These are phyloP conservation scores for Dryobotodes eremita DNA, from an alignment of 2,888 invertebrate genomes.

Conservation along the genomic window DNA sequence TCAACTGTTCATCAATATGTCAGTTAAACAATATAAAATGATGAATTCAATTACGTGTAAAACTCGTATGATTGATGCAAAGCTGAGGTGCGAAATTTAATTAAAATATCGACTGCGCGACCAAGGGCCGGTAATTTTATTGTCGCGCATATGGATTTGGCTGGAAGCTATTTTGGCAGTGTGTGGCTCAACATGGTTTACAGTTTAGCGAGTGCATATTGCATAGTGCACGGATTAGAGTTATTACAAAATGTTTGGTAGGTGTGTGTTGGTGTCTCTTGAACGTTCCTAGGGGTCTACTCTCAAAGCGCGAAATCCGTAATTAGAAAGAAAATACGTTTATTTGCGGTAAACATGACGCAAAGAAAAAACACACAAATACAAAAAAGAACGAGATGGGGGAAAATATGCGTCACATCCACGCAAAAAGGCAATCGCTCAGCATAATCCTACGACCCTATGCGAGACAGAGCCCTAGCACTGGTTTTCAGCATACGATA, in stretches of 20 bases:
- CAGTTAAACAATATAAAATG: constrained; percentile 77
- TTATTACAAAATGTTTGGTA: not conserved
- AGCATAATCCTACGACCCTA: no score
- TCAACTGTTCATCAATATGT: constrained; percentile 77
- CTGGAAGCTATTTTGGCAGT: not conserved
- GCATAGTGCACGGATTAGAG: no score
- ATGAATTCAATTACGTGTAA: constrained; percentile 80
- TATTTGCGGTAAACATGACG: no score
- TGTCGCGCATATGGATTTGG: not conserved
- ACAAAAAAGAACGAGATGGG: no score
- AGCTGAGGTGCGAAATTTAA: constrained; percentile 72
- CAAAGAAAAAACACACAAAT: no score
- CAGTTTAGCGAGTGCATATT: not conserved
- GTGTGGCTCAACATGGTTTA: not conserved
- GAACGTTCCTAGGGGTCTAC: not conserved
- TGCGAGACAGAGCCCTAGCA: no score
- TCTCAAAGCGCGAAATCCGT: no score
- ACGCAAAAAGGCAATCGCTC: no score
- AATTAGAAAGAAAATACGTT: no score
- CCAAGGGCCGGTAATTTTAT: not conserved
- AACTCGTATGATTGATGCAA: constrained; percentile 70
- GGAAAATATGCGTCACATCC: no score
- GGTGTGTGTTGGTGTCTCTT: not conserved
- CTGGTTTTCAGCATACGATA: no score
- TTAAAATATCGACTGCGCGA: constrained; percentile 75